phyloP scores from a whole-genome alignment of 2,797 vertebrate species.

The Cyprinodon diabolis region DNA sequence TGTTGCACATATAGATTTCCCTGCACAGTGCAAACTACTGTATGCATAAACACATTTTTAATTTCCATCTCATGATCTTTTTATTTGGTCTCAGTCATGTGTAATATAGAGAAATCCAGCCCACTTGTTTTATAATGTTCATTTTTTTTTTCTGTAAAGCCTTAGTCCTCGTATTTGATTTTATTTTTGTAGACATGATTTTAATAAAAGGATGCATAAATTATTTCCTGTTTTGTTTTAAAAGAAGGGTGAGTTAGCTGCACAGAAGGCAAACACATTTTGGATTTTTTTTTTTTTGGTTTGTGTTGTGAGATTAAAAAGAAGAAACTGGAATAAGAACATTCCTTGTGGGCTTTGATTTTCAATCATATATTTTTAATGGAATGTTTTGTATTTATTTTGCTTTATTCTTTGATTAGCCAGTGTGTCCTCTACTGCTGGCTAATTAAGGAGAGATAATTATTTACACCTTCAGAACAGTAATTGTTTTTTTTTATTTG shows the following conservation, averaged over 20 bases:
- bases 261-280: slow-evolving; percentile 77
- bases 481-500: neutral
- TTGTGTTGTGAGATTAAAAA: slow-evolving; percentile 81
- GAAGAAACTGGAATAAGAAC: slow-evolving; percentile 64
- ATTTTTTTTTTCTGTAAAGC: slow-evolving; percentile 78
- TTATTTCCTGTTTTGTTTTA: slow-evolving; percentile 77
- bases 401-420: too few relatives aligned
- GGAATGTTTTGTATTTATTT: neutral
- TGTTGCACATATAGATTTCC: slow-evolving; percentile 71
- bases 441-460: neutral
- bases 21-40: slow-evolving; percentile 82
- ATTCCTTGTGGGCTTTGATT: neutral
- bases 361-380: neutral
- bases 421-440: neutral
- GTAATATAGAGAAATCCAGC: slow-evolving; percentile 80
- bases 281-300: slow-evolving; percentile 69
- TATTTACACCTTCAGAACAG: neutral
- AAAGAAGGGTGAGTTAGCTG: slow-evolving; percentile 77
- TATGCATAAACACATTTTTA: slow-evolving; percentile 71
- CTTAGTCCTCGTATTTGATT: slow-evolving; percentile 79
- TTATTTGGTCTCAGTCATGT: slow-evolving; percentile 64
- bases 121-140: slow-evolving; percentile 77
- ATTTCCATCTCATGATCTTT: slow-evolving; percentile 64
- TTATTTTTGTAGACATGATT: slow-evolving; percentile 86
- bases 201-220: slow-evolving; percentile 76